Percentiles rank a stretch among this genome's conserved stretches.
phyloP scores from a whole-genome alignment of 64 coral and sea anemone species.

The Orbicella faveolata region DNA sequence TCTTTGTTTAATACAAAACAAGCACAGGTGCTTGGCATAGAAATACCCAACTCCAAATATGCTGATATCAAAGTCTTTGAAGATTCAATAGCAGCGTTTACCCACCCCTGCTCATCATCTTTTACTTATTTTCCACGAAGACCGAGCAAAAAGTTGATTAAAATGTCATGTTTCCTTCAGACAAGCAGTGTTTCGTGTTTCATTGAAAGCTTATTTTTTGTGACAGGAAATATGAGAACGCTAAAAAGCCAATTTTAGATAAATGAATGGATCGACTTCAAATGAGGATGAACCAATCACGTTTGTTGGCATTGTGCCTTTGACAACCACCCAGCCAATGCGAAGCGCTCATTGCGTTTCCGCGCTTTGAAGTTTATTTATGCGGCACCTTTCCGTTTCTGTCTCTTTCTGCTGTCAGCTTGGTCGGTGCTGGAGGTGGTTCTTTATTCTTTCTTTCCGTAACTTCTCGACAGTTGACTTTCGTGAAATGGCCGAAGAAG shows the following conservation, averaged over 20 bases:
- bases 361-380: constrained; percentile 66
- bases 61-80: background rate
- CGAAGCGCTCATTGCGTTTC: constrained; percentile 16
- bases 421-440: background rate
- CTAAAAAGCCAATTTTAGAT: constrained; percentile 23
- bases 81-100: no score
- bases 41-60: background rate
- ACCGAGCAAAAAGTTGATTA: background rate
- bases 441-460: constrained; percentile 30
- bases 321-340: constrained; percentile 61
- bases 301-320: background rate
- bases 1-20: constrained; percentile 1
- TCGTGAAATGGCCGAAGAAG: constrained; percentile 75
- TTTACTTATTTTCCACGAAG: background rate
- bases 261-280: background rate
- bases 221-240: constrained; percentile 45
- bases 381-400: constrained; percentile 61
- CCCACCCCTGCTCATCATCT: background rate
- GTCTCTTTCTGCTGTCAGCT: constrained; percentile 42
- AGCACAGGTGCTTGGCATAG: background rate
- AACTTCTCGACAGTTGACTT: constrained; percentile 19
- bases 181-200: background rate
- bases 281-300: constrained; percentile 20
- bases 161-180: constrained; percentile 1
- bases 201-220: background rate